Percentiles rank a stretch among this genome's conserved stretches.
Evolutionary conservation across 1,140 invertebrate species (phyloP).

Genomic region (Thaumetopoea pityocampa): DNA sequence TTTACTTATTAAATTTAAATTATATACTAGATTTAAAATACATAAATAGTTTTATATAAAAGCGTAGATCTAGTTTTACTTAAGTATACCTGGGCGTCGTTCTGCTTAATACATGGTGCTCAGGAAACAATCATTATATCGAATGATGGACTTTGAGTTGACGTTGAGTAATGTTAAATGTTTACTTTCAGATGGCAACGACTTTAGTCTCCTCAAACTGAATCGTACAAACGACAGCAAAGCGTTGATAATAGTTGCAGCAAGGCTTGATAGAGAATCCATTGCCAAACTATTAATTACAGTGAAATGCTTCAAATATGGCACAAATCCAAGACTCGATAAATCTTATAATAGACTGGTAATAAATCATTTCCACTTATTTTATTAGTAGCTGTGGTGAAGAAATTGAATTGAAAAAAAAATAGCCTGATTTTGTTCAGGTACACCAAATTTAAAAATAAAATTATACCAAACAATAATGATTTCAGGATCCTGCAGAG

Average conservation of each 20-base stretch:
- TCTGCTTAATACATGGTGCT: no score
- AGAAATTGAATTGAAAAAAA: neutral
- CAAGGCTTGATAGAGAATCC: constrained; percentile 82
- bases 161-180: neutral
- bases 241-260: constrained; percentile 78
- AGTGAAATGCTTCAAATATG: constrained; percentile 83
- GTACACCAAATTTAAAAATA: no score
- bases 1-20: no score
- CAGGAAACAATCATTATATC: no score
- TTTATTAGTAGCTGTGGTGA: neutral
- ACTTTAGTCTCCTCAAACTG: constrained; percentile 80
- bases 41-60: no score
- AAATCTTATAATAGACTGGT: constrained; percentile 79
- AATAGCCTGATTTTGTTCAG: no score
- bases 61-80: no score
- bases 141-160: no score
- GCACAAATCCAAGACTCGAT: constrained; percentile 49
- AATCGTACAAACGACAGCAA: constrained; percentile 80
- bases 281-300: constrained; percentile 79
- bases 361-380: constrained; percentile 21
- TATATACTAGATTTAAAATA: no score
- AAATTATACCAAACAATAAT: no score
- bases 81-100: no score
- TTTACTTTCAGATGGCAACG: constrained; percentile 79
- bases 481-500: constrained; percentile 82